These are phyloP conservation scores for Lepas anatifera DNA, from an alignment of 2,888 invertebrate genomes.

Conservation along the genomic window DNA sequence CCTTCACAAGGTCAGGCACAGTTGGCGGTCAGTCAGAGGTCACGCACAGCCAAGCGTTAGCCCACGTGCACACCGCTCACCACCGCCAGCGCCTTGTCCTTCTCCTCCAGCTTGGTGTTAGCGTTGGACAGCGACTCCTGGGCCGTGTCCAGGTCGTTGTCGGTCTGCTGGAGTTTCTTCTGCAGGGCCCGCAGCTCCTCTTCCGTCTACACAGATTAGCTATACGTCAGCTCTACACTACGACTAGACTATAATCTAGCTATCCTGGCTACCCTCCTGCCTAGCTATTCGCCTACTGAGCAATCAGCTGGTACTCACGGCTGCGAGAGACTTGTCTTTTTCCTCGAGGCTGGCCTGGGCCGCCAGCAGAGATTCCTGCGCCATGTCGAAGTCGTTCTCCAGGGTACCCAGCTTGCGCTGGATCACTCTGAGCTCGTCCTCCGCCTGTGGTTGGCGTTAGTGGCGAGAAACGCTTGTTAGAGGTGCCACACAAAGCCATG, in stretches of 20 bases:
- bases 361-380: constrained; percentile 80
- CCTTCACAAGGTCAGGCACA: neutral
- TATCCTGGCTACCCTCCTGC: no score
- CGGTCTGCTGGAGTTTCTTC: constrained; percentile 90
- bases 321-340: constrained; percentile 75
- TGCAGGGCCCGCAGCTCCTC: constrained; percentile 90
- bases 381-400: constrained; percentile 76
- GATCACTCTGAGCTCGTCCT: constrained; percentile 83
- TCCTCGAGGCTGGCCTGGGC: constrained; percentile 90
- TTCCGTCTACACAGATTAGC: constrained; percentile 20
- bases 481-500: no score
- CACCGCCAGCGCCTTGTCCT: constrained; percentile 75
- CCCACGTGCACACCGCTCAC: no score
- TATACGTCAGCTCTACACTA: neutral
- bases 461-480: no score
- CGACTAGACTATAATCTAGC: no score
- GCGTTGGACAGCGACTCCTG: constrained; percentile 84
- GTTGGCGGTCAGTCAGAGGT: neutral
- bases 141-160: constrained; percentile 76
- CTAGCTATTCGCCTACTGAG: no score
- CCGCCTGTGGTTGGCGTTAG: constrained; percentile 18
- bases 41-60: constrained; percentile 95
- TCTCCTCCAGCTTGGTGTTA: constrained; percentile 86
- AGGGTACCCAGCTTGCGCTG: constrained; percentile 91
- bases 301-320: constrained; percentile 47